Base-by-base conservation (phyloP, 1,140 invertebrate genomes). In the Sminthurides bifidus region DNA sequence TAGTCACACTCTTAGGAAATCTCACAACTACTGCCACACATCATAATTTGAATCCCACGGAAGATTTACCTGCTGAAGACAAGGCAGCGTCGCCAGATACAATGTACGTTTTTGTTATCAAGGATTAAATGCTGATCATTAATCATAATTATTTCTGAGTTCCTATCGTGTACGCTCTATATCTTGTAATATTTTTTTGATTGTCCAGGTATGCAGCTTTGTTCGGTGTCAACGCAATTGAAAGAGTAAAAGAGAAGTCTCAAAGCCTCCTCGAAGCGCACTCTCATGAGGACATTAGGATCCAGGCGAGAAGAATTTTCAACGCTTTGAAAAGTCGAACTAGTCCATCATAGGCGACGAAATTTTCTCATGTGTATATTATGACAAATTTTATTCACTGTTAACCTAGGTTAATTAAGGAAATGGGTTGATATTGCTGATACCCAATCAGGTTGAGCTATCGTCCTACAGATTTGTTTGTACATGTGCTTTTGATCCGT, bases 51-150 rank as follows among this genome's bases (percentile, higher is more conserved):
- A 72, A 74, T 50, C 72, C 72, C 24, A 68, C 69, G 23, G 62
- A 70, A 26, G 73, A 58, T 56, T 68, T 79, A 10, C 77, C 77
- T 23, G 63, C 72, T 2, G 72, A 74, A 57, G 72, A 77, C 50
- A 79, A 79, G 60, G 77, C 76, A n/a, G 70, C 77, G 3, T 76
- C 77, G 14, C 77, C 77, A 3, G 77, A 79, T 56, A 79, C 77
- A 24, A 73, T 79, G 73, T 75, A 65, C 68, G 33, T 38, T 1
- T 26, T 45, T 51, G 14, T 35, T 19, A 2, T 0, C 23, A 41
- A 0, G 27, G 17, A 30, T 10, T 48, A 38, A 1, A 2, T 21
- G 2, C 33, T 23, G 10, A 12, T 46, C 1, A 8, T 15, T 1
- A 14, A 8, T 0, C 15, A 8, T 6, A 4, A 4, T 19, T n/a